Base-by-base conservation (phyloP, 2,888 invertebrate species). In the Pardosa pseudoannulata region DNA sequence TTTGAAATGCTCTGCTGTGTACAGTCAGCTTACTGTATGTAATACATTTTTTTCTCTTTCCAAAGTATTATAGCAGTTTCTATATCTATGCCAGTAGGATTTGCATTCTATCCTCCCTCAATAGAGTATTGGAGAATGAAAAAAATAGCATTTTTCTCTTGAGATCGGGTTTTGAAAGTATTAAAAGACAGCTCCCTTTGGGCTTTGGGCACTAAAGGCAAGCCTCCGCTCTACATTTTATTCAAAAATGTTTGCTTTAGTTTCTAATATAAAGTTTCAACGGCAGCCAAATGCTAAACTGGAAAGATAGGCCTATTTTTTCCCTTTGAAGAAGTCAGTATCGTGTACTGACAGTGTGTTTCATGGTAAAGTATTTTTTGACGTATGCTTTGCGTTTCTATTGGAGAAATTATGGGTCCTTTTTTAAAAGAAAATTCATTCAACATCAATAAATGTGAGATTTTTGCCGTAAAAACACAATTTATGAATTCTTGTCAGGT, bases 101-200 rank as follows among this genome's bases (percentile, higher is more conserved):
- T 65, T 65, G 65, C 65, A 65, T 65, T 31, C n/a, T n/a, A n/a
- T n/a, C n/a, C n/a, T 31, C 7, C 65, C 65, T 16, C 23, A 2
- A 16, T 11, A 31, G 29, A 16, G 56, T 56, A 23, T 16, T 2
- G 9, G 16, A 56, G 7, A 23, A 3, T 29, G 13, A 29, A 65
- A 28, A 65, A n/a, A n/a, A n/a, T n/a, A 50, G 50, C 13, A n/a
- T n/a, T 31, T 62, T 28, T 6, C 31, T 31, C 65, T 5, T 29
- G 65, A 65, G 65, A 65, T 65, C 65, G n/a, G 31, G 65, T 65
- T 65, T 65, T 3, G n/a, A 65, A 29, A 29, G 31, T 29, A 65
- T 65, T 65, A 65, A 65, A 65, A 28, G 28, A 62, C 23, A 23
- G 13, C 7, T n/a, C 16, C 65, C 65, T 65, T 65, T 16, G n/a